phyloP scores from a whole-genome alignment of 1,140 invertebrate genomes.

The Leguminivora glycinivorella region DNA sequence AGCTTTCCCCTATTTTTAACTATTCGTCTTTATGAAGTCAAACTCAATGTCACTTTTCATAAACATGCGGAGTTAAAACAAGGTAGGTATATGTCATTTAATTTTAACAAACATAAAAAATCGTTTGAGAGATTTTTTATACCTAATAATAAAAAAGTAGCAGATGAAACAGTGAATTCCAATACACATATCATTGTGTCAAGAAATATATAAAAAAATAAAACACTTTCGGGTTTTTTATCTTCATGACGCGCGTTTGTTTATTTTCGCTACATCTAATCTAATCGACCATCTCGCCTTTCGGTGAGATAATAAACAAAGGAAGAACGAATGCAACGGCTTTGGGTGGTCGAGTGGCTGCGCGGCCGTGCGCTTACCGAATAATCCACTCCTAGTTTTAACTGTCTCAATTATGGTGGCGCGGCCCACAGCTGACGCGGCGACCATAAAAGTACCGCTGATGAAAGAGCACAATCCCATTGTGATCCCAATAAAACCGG shows the following conservation, averaged over 20 bases:
- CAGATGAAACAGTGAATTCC: neutral
- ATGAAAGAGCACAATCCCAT: conserved; percentile 76
- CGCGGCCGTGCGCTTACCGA: conserved; percentile 30
- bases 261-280: neutral
- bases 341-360: conserved; percentile 43
- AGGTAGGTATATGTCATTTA: too few species aligned
- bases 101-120: too few species aligned
- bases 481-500: conserved; percentile 69
- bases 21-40: too few species aligned
- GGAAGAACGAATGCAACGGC: conserved; percentile 29
- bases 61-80: too few species aligned
- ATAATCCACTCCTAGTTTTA: conserved; percentile 44
- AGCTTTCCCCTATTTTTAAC: too few species aligned
- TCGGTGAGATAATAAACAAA: conserved; percentile 38
- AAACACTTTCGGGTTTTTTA: neutral
- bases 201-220: neutral
- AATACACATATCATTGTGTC: neutral
- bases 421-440: conserved; percentile 61
- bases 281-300: conserved; percentile 30
- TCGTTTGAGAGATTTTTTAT: too few species aligned
- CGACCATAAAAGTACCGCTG: conserved; percentile 67
- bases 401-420: conserved; percentile 69
- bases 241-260: neutral
- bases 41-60: too few species aligned
- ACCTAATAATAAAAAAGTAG: too few species aligned